Conservation (phyloP, 37 sponge, comb jelly and placozoan species). For the Axinella damicornis region DNA sequence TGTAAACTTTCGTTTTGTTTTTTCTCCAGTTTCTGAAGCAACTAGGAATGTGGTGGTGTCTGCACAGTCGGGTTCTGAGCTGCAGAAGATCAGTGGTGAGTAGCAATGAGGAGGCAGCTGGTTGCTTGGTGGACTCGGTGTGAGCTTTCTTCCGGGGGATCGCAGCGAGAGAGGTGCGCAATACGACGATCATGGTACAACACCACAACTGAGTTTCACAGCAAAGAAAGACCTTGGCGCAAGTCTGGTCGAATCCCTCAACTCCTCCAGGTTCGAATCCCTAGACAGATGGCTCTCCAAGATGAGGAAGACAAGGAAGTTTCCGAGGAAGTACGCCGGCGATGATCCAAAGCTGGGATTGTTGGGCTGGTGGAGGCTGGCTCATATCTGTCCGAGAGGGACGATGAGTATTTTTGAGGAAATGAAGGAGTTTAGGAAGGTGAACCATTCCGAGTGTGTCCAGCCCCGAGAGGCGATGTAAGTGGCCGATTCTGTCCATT, state of each 20-base stretch:
- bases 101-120: too few species aligned
- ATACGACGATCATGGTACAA: too few species aligned
- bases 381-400: slow-evolving; percentile 28
- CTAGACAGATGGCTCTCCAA: slow-evolving; percentile 26
- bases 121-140: too few species aligned
- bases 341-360: slow-evolving; percentile 62
- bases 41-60: too few species aligned
- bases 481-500: too few species aligned
- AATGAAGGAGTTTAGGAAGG: slow-evolving; percentile 76
- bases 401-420: slow-evolving; percentile 62
- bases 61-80: too few species aligned
- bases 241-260: slow-evolving; percentile 32
- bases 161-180: too few species aligned
- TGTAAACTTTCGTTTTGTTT: too few species aligned
- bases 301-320: slow-evolving; percentile 4
- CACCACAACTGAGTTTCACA: too few species aligned
- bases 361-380: slow-evolving; percentile 65
- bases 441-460: slow-evolving; percentile 63
- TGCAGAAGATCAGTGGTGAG: too few species aligned
- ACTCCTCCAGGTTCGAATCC: slow-evolving; percentile 51
- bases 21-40: too few species aligned
- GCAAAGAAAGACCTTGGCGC: slow-evolving; percentile 23
- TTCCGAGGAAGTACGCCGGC: slow-evolving; percentile 28
- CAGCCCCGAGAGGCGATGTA: slow-evolving; percentile 1
- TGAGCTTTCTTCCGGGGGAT: too few species aligned